Percentiles rank a stretch among this genome's conserved stretches.
These are phyloP conservation scores for Mus pahari DNA, from an alignment of 2,113 vertebrate genomes.

Conservation along the genomic window DNA sequence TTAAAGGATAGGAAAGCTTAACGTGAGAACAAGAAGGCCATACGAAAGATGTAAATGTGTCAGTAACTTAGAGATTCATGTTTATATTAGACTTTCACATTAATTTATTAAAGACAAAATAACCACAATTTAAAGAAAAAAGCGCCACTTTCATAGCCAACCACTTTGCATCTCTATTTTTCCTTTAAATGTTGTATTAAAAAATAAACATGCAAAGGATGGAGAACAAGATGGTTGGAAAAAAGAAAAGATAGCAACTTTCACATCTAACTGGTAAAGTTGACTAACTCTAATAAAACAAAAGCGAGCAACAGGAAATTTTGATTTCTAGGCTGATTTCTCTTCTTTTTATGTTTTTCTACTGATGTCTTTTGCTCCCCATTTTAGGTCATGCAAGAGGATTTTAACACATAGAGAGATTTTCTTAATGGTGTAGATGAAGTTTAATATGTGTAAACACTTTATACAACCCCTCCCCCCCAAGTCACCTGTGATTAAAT, in stretches of 20 bases:
- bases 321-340: neutral
- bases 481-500: neutral
- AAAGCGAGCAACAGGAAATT: neutral
- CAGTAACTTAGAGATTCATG: neutral
- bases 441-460: neutral
- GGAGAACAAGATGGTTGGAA: neutral
- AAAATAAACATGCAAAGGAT: neutral
- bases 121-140: neutral
- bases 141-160: neutral
- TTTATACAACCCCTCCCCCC: neutral
- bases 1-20: neutral
- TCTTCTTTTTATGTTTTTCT: neutral
- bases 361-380: neutral
- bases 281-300: neutral
- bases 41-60: neutral
- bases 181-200: neutral
- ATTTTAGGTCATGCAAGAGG: neutral
- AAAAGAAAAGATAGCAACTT: neutral
- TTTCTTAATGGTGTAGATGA: neutral
- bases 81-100: neutral
- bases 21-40: fast-evolving
- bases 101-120: neutral
- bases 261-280: neutral
- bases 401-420: neutral
- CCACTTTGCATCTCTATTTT: neutral